Evolutionary conservation across 2,797 vertebrate species (phyloP), one percentile per base, ranked within the genome.

Genomic region (Chelon labrosus): DNA sequence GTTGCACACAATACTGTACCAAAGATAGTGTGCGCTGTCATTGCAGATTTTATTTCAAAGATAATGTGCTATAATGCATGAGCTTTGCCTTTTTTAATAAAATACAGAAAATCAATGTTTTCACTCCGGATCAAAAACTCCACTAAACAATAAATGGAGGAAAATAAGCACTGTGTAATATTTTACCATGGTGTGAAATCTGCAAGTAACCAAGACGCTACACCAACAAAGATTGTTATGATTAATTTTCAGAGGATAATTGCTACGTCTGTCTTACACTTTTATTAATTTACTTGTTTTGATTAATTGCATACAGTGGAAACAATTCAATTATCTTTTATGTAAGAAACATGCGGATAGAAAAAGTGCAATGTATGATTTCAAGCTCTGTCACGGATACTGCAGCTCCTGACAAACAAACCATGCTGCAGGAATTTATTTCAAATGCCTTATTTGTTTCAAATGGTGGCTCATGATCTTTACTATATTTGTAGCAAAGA

Each of bases 61-160:
- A 35, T 35, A 35, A 35, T 35, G 31, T 35, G 31, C 31, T 35
- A 35, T 35, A 35, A 35, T 35, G 31, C 31, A 35, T 35, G 31
- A 35, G 31, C 31, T 35, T 8, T 35, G 31, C 31, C 31, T 35
- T 35, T 22, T 35, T 27, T 27, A 27, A 35, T 7, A 35, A 35
- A 35, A 7, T 35, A 35, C 7, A 35, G 7, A 35, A 35, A 35
- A 35, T 35, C 5, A 35, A 35, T 49, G 68, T 63, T 81, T 79
- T 73, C 46, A 61, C 38, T 79, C 49, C 53, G 47, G 75, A 81
- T 77, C 73, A 81, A 83, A 85, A 82, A 41, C 9, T 10, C 16
- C 35, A 80, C 78, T 79, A 69, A 69, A 79, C 82, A 56, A 41
- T 68, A 88, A 85, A 91, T 73, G 56, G 85, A 84, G 62, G 79